Base-by-base conservation (phyloP, 2,113 vertebrate species). In the Cyanoliseus patagonus region DNA sequence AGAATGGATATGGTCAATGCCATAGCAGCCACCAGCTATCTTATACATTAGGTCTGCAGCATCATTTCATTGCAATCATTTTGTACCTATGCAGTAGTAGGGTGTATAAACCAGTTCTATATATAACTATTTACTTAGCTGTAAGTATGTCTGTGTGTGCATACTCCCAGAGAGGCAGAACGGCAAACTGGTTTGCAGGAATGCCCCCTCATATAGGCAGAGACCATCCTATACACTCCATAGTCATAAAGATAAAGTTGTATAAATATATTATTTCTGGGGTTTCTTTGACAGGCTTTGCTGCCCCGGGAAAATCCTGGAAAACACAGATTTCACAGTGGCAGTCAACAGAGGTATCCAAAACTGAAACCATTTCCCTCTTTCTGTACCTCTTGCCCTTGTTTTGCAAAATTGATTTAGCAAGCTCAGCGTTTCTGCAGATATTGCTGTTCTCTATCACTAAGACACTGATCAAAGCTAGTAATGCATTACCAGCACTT, bases 231-330 rank as follows among this genome's bases (percentile, higher is more conserved):
- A n/a, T 22, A 7, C 5, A 68, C 35, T 63, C 12, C 5, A 9
- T 3, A 39, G 18, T 37, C 28, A 23, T 6, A 15, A 55, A 37
- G 39, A 42, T 0, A 8, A 10, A 18, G 25, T 17, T 51, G 22
- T 28, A 13, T 28, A 57, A 51, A 78, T 17, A 4, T 16, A 53
- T 61, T 63, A 55, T 91, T 86, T 94, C 73, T 80, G 67, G 75
- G 80, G 23, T 9, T 97, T 95, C 63, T 90, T 84, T 81, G 68
- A 27, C 28, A 88, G 73, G 13, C 52, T 74, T 9, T 63, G 49
- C 28, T 94, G 66, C 94, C 88, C 94, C 86, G 74, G 90, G 63
- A 83, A 96, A 85, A 63, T 24, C 67, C 81, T 61, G 74, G 67
- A 31, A 86, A 79, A 44, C 22, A 25, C 57, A 92, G 73, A 57